These are phyloP conservation scores for Glaucopsyche alexis DNA, from an alignment of 2,888 invertebrate genomes.

Conservation along the genomic window DNA sequence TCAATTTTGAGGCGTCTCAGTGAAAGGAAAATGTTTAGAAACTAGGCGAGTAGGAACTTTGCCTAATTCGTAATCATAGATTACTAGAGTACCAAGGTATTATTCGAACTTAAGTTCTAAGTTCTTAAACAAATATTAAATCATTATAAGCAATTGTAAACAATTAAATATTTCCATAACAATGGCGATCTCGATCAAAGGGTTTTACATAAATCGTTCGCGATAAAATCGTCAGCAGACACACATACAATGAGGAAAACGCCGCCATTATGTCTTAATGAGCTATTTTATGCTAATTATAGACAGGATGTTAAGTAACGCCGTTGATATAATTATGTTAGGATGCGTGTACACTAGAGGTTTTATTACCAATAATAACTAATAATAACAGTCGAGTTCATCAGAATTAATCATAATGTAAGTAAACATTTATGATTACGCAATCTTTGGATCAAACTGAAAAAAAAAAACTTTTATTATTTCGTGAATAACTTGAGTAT, in stretches of 20 bases:
- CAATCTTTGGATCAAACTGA: too few species aligned
- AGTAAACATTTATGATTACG: too few species aligned
- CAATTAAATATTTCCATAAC: slow-evolving; percentile 26
- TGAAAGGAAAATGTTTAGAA: too few species aligned
- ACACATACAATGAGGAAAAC: slow-evolving; percentile 61
- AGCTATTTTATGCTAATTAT: slow-evolving; percentile 74
- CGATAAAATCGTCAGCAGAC: slow-evolving; percentile 25
- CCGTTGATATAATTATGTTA: slow-evolving; percentile 60
- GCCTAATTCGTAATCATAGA: too few species aligned
- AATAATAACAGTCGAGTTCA: too few species aligned
- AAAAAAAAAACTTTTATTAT: too few species aligned
- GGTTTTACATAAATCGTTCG: slow-evolving; percentile 23
- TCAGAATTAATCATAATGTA: too few species aligned
- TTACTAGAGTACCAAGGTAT: too few species aligned
- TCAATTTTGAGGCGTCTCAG: too few species aligned
- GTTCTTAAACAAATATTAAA: background rate
- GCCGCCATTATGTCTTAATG: slow-evolving; percentile 65
- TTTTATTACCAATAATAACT: background rate
- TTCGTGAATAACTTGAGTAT: too few species aligned
- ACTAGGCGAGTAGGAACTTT: too few species aligned
- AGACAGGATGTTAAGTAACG: slow-evolving; percentile 64
- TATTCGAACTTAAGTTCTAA: background rate
- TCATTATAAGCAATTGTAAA: slow-evolving; percentile 16
- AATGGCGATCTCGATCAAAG: slow-evolving; percentile 9
- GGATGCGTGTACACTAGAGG: slow-evolving; percentile 12